These are phyloP conservation scores for Rhipidura dahli DNA, from an alignment of 2,113 vertebrate species.

Conservation along the genomic window DNA sequence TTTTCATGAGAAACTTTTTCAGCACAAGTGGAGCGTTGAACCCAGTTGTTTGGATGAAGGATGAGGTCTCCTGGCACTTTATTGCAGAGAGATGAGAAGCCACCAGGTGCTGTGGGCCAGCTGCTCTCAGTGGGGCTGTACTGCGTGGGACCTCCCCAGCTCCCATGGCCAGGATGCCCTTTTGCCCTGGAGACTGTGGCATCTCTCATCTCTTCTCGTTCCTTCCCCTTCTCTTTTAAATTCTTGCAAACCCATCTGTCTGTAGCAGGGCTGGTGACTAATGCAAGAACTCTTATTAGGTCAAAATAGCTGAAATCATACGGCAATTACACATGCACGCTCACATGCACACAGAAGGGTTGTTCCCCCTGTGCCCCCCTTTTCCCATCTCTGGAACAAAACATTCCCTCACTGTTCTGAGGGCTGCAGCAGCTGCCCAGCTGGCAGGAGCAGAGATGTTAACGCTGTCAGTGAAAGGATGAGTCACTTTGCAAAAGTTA, in stretches of 20 bases:
- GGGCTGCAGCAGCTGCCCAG: slow-evolving; percentile 72
- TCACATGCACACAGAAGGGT: slow-evolving; percentile 32
- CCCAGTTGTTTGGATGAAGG: background rate
- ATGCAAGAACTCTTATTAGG: slow-evolving; percentile 43
- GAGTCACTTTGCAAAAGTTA: slow-evolving; percentile 66
- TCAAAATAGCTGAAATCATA: slow-evolving; percentile 72
- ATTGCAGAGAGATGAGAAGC: background rate
- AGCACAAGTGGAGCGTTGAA: background rate
- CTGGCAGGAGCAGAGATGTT: slow-evolving; percentile 62
- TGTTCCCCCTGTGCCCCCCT: background rate
- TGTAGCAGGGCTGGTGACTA: slow-evolving; percentile 57
- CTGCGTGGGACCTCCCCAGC: background rate
- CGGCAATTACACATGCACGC: slow-evolving; percentile 41
- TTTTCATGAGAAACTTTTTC: background rate
- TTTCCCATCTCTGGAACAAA: slow-evolving; percentile 66
- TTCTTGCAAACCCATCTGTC: slow-evolving; percentile 27
- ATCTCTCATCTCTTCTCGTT: background rate
- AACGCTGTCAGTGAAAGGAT: slow-evolving; percentile 64
- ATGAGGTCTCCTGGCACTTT: background rate
- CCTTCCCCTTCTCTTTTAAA: background rate
- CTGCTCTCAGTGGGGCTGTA: accelerated
- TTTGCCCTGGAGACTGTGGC: background rate
- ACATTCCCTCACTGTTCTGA: slow-evolving; percentile 66
- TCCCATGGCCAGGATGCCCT: background rate
- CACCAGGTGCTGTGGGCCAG: background rate